phyloP scores from a whole-genome alignment of 2,113 vertebrate genomes.

The Forbesichthys agassizii region DNA sequence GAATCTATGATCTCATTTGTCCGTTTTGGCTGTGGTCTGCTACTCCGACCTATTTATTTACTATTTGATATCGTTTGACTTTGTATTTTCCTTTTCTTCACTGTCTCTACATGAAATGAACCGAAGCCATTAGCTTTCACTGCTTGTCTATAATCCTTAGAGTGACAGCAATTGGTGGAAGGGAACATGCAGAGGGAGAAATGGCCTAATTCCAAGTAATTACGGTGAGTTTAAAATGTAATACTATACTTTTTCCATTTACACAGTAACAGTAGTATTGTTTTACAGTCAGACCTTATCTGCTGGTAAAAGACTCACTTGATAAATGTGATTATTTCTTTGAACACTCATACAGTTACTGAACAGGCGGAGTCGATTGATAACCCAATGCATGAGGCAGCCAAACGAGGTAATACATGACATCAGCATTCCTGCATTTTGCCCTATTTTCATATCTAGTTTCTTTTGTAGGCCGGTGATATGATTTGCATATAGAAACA shows the following conservation, averaged over 20 bases:
- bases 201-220: slow-evolving; percentile 97
- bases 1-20: slow-evolving; percentile 2
- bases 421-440: neutral
- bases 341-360: slow-evolving; percentile 81
- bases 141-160: slow-evolving; percentile 65
- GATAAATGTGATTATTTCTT: neutral
- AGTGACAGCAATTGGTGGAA: slow-evolving; percentile 99
- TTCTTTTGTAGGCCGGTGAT: neutral
- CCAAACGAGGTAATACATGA: slow-evolving; percentile 85
- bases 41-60: neutral
- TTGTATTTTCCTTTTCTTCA: neutral
- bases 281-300: neutral
- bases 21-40: neutral
- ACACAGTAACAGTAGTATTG: neutral
- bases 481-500: slow-evolving; percentile 4
- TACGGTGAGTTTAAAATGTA: slow-evolving; percentile 84
- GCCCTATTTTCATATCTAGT: neutral
- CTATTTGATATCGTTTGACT: neutral
- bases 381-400: slow-evolving; percentile 96
- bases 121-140: neutral
- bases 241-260: neutral
- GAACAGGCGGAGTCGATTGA: slow-evolving; percentile 96
- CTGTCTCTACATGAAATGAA: neutral
- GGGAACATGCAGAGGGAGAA: slow-evolving; percentile 92
- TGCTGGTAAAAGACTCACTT: neutral